Evolutionary conservation across 2,888 invertebrate species (phyloP).

Genomic region (Ichneumon xanthorius): DNA sequence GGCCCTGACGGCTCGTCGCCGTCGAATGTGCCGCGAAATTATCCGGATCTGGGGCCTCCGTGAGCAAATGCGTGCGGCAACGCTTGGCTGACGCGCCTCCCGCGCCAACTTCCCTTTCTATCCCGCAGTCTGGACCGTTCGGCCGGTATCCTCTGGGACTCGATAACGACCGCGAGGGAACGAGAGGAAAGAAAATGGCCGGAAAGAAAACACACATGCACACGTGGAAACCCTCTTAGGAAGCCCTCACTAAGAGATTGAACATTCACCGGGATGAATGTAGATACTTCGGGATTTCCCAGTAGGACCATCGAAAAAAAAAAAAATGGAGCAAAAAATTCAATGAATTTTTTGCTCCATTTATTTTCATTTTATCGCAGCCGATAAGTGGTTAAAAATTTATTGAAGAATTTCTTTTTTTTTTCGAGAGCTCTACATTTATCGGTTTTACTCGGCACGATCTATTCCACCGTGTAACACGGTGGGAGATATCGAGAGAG

Average conservation of each 20-base stretch:
- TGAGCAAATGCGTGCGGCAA: conserved; percentile 24
- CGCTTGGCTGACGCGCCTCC: background rate
- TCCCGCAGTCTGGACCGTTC: conserved; percentile 6
- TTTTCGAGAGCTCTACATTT: background rate
- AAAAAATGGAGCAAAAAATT: too few relatives aligned
- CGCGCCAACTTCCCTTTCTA: background rate
- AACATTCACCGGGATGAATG: conserved; percentile 15
- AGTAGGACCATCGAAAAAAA: conserved; percentile 6
- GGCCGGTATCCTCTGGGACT: conserved; percentile 20
- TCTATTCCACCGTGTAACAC: background rate
- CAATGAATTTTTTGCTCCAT: background rate
- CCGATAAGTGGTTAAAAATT: conserved; percentile 1
- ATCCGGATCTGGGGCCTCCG: conserved; percentile 36
- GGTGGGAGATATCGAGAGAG: background rate
- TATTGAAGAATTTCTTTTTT: background rate
- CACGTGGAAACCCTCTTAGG: background rate
- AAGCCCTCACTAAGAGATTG: conserved; percentile 22
- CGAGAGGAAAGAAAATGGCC: background rate
- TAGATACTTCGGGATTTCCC: conserved; percentile 19
- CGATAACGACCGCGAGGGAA: conserved; percentile 23
- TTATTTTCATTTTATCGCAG: background rate
- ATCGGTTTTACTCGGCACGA: background rate
- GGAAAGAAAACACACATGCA: background rate
- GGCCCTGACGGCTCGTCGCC: conserved; percentile 66
- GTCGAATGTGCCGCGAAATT: conserved; percentile 51